Percentiles rank a stretch among this genome's conserved stretches.
Conservation (phyloP, 2,113 vertebrate genomes). For the Oceanodroma tethys region DNA sequence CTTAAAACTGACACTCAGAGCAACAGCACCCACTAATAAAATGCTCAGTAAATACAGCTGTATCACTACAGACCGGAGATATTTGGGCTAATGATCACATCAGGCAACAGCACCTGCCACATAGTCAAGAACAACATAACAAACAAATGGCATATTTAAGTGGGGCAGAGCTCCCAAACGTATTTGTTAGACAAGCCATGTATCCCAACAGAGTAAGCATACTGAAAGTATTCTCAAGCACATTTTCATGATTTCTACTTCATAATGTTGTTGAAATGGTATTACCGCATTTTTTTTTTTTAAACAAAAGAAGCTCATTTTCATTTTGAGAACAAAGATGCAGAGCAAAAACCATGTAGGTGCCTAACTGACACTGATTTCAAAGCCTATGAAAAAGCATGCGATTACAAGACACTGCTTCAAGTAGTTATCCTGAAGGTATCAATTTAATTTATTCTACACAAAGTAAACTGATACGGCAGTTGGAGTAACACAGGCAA, state of each 20-base stretch:
- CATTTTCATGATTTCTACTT: background rate
- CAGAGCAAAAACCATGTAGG: background rate
- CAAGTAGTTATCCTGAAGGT: background rate
- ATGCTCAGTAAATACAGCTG: background rate
- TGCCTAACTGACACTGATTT: background rate
- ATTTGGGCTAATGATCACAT: background rate
- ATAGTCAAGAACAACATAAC: slow-evolving; percentile 5
- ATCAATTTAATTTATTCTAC: background rate
- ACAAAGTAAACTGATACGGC: background rate
- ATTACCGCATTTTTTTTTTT: background rate
- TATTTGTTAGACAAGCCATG: background rate
- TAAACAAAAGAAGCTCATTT: background rate
- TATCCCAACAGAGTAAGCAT: background rate
- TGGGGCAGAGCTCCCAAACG: background rate
- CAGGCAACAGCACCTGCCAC: slow-evolving; percentile 23
- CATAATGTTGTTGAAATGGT: background rate
- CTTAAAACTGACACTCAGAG: background rate
- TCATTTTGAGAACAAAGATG: background rate
- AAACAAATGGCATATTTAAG: slow-evolving; percentile 33
- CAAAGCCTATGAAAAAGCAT: background rate
- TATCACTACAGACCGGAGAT: background rate
- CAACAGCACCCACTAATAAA: background rate
- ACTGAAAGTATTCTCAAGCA: background rate
- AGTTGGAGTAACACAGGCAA: background rate
- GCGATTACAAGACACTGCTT: rapidly evolving